Conservation (phyloP, 1,140 invertebrate species). For the Musca domestica region DNA sequence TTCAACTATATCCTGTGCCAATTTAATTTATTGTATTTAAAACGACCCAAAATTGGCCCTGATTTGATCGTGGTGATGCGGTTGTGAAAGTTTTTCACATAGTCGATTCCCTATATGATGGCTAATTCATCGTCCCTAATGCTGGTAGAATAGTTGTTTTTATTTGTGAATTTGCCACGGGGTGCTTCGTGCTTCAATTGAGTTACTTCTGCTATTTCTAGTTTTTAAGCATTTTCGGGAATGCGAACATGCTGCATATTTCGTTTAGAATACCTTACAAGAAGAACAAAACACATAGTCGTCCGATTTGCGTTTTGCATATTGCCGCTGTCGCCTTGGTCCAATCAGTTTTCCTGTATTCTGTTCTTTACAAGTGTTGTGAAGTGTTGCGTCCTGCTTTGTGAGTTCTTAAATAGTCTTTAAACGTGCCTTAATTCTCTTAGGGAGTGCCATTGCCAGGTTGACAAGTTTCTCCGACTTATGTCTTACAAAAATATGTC, state of each 20-base stretch:
- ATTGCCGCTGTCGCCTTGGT: neutral
- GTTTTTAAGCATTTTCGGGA: neutral
- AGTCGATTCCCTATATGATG: too few relatives aligned
- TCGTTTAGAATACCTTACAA: neutral
- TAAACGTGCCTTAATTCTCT: neutral
- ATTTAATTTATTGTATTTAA: neutral
- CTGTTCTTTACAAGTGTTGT: neutral
- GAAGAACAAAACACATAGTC: neutral
- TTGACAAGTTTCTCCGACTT: too few relatives aligned
- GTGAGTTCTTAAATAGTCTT: neutral
- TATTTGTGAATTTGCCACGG: neutral
- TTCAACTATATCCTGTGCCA: neutral
- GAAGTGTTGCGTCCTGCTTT: neutral
- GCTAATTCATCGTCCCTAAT: too few relatives aligned
- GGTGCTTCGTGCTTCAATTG: conserved; percentile 1
- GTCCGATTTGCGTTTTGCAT: neutral
- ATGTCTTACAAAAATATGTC: conserved; percentile 3
- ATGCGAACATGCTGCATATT: neutral
- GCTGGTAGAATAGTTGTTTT: neutral
- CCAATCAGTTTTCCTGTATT: neutral
- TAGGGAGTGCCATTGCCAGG: too few relatives aligned
- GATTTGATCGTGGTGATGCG: too few relatives aligned
- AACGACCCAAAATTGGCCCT: too few relatives aligned
- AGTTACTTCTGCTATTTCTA: neutral
- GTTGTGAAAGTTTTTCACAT: too few relatives aligned